A percentile compares a stretch with the other conserved stretches of the same genome.
phyloP scores from a whole-genome alignment of 2,797 vertebrate genomes.

The Carapus acus region DNA sequence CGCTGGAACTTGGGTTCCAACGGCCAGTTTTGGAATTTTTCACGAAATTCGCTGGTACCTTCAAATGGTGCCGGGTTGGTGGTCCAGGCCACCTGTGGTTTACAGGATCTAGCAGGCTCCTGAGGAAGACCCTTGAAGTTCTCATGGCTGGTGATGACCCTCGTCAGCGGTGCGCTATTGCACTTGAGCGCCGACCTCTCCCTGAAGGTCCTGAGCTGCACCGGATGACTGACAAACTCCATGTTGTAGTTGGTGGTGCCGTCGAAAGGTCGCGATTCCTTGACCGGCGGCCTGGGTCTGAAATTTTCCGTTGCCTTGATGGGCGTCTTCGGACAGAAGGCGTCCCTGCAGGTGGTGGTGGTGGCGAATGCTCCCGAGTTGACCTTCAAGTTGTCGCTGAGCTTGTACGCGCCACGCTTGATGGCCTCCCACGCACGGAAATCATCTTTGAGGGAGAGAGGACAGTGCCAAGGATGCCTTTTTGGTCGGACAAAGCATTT shows the following conservation, averaged over 20 bases:
- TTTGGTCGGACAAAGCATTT: neutral
- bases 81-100: neutral
- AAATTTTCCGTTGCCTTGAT: neutral
- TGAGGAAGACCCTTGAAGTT: conserved; percentile 4
- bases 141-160: conserved; percentile 11
- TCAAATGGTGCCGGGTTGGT: conserved; percentile 5
- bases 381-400: conserved; percentile 22
- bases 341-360: neutral
- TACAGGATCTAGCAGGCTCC: neutral
- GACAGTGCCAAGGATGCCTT: neutral
- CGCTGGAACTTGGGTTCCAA: neutral
- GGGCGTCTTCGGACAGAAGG: neutral
- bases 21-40: conserved; percentile 34
- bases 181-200: neutral
- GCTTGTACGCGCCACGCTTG: conserved; percentile 12
- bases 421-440: conserved; percentile 29
- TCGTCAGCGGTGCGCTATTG: conserved; percentile 7
- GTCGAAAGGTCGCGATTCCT: conserved; percentile 20
- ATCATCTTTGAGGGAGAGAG: conserved; percentile 40
- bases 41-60: conserved; percentile 6
- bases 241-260: conserved; percentile 46
- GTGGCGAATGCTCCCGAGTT: conserved; percentile 3
- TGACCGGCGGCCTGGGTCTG: neutral
- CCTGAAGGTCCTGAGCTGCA: conserved; percentile 12
- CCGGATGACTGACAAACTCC: conserved; percentile 32